Evolutionary conservation across 2,113 vertebrate genomes (phyloP), one percentile per base, ranked within the genome.

Genomic region (Salvelinus namaycush): DNA sequence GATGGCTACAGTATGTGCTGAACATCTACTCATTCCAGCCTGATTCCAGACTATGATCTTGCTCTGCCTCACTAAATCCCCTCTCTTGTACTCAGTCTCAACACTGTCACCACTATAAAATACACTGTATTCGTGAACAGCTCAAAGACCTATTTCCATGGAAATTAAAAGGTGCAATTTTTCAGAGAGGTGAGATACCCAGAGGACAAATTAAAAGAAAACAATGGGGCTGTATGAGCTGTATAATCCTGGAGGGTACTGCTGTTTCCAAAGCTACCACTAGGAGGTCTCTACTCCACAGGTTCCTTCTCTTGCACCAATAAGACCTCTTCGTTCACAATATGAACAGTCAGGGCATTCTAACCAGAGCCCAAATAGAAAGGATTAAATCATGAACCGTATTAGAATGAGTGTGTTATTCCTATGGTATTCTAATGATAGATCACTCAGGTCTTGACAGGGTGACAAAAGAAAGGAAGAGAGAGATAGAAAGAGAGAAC

Each of bases 281-380:
- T 79, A 87, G 93, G 86, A 87, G 92, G 89, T 79, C 80, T 84
- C 86, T 83, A 87, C 83, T 84, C 91, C 91, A 90, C 86, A 89
- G 82, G 79, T 91, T 91, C 79, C 22, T 60, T 26, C 57, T 16
- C n/a, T 67, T 11, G 39, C 16, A 5, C 81, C 78, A 79, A 76
- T 62, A 62, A 18, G 51, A n/a, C 70, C 78, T 64, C 57, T 20
- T 60, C 22, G 7, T 22, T 26, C n/a, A 26, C 24, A 22, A 8
- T 26, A 54, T 54, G 51, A 54, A 14, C 51, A 54, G 51, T 54
- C n/a, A n/a, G 22, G 22, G 60, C 39, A 71, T 14, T 68, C 69
- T 87, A 64, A 22, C 59, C 51, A 54, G 51, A 74, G 31, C 31
- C 24, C 81, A 77, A 70, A 70, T 77, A 86, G 75, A 77, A 81